Evolutionary conservation across 2,113 vertebrate genomes (phyloP).

Genomic region (Brachionichthys hirsutus): DNA sequence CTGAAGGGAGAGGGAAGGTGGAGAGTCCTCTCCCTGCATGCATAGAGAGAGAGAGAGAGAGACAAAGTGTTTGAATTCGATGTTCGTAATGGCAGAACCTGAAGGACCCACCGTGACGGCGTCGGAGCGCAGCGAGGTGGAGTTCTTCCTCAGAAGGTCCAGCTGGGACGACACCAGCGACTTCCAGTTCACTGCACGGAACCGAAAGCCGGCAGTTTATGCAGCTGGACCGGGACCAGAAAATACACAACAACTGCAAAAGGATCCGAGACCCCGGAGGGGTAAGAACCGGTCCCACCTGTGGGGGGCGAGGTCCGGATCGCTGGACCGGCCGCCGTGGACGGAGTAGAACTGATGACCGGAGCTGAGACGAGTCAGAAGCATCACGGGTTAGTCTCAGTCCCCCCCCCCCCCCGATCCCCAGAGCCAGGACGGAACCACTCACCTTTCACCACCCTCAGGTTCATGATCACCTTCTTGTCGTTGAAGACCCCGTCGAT

Average conservation of each 20-base stretch:
- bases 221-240: not conserved
- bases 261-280: too few species aligned
- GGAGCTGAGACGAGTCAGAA: conserved; percentile 49
- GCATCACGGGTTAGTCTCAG: too few species aligned
- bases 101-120: conserved; percentile 54
- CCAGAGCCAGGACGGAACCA: too few species aligned
- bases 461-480: conserved; percentile 77
- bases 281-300: conserved; percentile 27
- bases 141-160: conserved; percentile 67
- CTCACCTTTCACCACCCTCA: conserved; percentile 75
- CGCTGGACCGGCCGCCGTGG: not conserved
- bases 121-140: conserved; percentile 54
- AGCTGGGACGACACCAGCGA: conserved; percentile 56
- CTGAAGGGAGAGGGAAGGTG: conserved; percentile 67
- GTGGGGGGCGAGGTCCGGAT: conserved; percentile 40
- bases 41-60: conserved; percentile 26
- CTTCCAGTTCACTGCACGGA: conserved; percentile 51
- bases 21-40: conserved; percentile 70
- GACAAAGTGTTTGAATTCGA: not conserved
- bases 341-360: conserved; percentile 29
- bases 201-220: not conserved
- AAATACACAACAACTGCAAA: too few species aligned
- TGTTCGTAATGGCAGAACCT: not conserved
- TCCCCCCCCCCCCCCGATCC: too few species aligned
- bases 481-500: conserved; percentile 79